These are phyloP conservation scores for Adelges cooleyi DNA, from an alignment of 1,140 invertebrate genomes.

Conservation along the genomic window DNA sequence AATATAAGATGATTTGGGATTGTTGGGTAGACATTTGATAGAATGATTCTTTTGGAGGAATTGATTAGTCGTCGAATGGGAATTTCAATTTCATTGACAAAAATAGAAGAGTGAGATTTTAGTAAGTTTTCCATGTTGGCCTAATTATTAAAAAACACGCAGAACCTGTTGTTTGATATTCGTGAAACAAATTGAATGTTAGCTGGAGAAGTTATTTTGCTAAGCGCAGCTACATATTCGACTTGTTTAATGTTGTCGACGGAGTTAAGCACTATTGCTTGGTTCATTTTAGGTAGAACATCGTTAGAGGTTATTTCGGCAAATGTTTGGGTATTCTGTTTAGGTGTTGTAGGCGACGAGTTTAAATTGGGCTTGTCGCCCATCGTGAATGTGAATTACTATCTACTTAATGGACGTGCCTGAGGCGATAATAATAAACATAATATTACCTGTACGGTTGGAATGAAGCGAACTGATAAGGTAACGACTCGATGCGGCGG, in stretches of 20 bases:
- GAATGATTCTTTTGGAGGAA: neutral
- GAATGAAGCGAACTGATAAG: too few species aligned
- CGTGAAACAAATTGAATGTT: neutral
- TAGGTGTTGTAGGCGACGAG: neutral
- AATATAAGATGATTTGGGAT: neutral
- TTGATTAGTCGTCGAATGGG: neutral
- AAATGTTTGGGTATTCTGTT: neutral
- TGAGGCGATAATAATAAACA: neutral
- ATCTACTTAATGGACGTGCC: neutral
- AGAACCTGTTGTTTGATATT: neutral
- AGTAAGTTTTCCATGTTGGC: neutral
- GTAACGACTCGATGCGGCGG: too few species aligned
- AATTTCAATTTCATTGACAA: neutral
- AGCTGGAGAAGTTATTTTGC: neutral
- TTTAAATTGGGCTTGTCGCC: neutral
- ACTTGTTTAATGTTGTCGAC: neutral
- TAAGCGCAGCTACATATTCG: neutral
- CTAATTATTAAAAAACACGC: neutral
- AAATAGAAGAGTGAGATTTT: neutral
- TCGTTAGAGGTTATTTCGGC: neutral
- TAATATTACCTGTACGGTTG: neutral
- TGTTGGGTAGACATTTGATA: neutral
- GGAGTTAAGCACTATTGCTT: neutral
- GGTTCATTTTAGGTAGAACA: neutral
- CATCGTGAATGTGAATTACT: neutral